These are phyloP conservation scores for Drosophila orosa DNA, from an alignment of 1,140 invertebrate genomes.

Conservation along the genomic window DNA sequence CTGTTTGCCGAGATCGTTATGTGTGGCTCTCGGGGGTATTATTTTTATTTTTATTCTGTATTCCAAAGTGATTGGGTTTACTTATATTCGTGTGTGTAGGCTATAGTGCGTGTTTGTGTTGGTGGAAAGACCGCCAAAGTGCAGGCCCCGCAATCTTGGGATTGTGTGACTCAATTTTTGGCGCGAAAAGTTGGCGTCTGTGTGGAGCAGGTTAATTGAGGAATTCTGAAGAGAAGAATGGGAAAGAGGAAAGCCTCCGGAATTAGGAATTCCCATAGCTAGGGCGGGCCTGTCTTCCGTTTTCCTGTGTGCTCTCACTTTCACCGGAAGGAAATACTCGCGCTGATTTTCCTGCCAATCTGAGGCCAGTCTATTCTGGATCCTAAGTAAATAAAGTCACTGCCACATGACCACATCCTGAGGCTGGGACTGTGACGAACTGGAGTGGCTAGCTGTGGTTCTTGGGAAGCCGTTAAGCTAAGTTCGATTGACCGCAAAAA, in stretches of 20 bases:
- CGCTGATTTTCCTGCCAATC: constrained; percentile 12
- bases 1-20: constrained; percentile 70
- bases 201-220: constrained; percentile 53
- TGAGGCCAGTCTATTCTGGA: constrained; percentile 18
- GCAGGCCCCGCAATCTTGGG: constrained; percentile 30
- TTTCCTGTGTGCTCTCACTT: constrained; percentile 37
- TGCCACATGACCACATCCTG: constrained; percentile 67
- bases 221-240: constrained; percentile 3
- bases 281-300: constrained; percentile 41
- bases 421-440: constrained; percentile 6
- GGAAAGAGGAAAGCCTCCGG: background rate
- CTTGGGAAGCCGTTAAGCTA: constrained; percentile 68
- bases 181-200: constrained; percentile 78
- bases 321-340: constrained; percentile 57
- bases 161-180: constrained; percentile 74
- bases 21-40: constrained; percentile 41
- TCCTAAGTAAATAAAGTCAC: constrained; percentile 55
- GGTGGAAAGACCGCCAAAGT: constrained; percentile 57
- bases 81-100: constrained; percentile 4
- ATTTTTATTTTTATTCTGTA: constrained; percentile 11
- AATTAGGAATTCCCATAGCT: constrained; percentile 22
- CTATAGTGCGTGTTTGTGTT: constrained; percentile 24
- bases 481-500: constrained; percentile 74
- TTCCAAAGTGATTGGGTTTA: constrained; percentile 33
- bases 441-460: constrained; percentile 11